Evolutionary conservation across 1,140 invertebrate species (phyloP).

Genomic region (Saxidomus purpurata): DNA sequence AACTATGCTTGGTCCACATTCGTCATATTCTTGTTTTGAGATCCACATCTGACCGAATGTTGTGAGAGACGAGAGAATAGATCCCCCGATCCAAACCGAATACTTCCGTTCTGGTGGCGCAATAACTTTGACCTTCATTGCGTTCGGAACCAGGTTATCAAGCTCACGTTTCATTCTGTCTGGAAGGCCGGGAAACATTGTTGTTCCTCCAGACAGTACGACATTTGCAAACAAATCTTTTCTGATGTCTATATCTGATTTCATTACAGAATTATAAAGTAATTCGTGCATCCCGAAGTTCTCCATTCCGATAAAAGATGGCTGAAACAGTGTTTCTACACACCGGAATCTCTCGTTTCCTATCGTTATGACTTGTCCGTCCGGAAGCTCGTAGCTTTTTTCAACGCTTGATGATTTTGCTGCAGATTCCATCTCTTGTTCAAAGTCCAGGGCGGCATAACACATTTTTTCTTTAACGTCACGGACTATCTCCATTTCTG

Average conservation of each 20-base stretch:
- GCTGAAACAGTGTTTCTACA: constrained; percentile 91
- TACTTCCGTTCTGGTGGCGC: constrained; percentile 85
- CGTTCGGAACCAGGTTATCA: constrained; percentile 69
- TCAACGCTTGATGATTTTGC: constrained; percentile 86
- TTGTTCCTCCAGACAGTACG: constrained; percentile 60
- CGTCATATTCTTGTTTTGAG: constrained; percentile 92
- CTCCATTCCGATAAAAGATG: constrained; percentile 74
- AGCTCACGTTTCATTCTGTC: constrained; percentile 68
- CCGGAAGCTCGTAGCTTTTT: constrained; percentile 87
- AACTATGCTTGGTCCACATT: constrained; percentile 94
- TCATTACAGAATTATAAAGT: constrained; percentile 95
- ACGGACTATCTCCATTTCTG: constrained; percentile 96
- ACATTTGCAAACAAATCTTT: constrained; percentile 62
- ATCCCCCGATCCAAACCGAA: constrained; percentile 86
- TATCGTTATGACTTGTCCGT: constrained; percentile 84
- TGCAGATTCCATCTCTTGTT: constrained; percentile 97
- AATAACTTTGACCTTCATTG: constrained; percentile 84
- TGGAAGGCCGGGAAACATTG: constrained; percentile 81
- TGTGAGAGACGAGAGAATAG: constrained; percentile 89
- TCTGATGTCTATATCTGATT: constrained; percentile 75
- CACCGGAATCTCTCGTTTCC: constrained; percentile 87
- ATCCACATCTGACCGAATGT: constrained; percentile 90
- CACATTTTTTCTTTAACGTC: constrained; percentile 92
- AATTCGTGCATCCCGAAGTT: constrained; percentile 84
- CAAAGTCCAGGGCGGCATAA: constrained; percentile 87